Base-by-base conservation (phyloP, 2,888 invertebrate genomes). In the Salticus scenicus region DNA sequence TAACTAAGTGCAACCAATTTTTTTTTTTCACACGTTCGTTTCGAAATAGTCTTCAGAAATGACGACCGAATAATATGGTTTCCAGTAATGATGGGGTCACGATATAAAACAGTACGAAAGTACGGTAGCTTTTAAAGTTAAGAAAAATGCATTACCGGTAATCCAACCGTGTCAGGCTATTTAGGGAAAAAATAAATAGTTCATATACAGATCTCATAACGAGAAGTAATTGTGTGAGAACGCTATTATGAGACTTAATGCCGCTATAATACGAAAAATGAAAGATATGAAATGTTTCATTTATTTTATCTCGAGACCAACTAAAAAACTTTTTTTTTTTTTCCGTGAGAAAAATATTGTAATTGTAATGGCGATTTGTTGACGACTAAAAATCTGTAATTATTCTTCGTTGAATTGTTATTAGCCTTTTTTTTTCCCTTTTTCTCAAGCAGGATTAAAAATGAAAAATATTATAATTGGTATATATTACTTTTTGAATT, bases 221-320 rank as follows among this genome's bases (percentile, higher is more conserved):
- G 24, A 57, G 57, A 47, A 57, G 57, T 57, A 57, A 57, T 57
- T 57, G 57, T 57, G 57, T 57, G 17, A 14, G 17, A 14, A 17
- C 4, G 24, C 24, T 57, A 24, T 57, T 57, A 57, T 57, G 24
- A 57, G 24, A 5, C 12, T 24, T 57, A 57, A 57, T 57, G 57
- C 57, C 57, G 2, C 7, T 2, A 24, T 57, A 57, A 57, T 57
- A 57, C 20, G 57, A 57, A 57, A 57, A 57, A 57, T 57, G 57
- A 24, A 57, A 57, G 57, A 24, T 57, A 57, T 57, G 57, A 57
- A n/a, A 57, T 57, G 57, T 57, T 57, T 57, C 47, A 47, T 47
- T 47, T n/a, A 2, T 10, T 14, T 17, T 47, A 17, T 47, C 8
- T 2, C 12, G 2, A n/a, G n/a, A n/a, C n/a, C n/a, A n/a, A n/a